Percentiles rank a stretch among this genome's conserved stretches.
phyloP scores from a whole-genome alignment of 1,140 invertebrate genomes.

The Sinonovacula constricta region DNA sequence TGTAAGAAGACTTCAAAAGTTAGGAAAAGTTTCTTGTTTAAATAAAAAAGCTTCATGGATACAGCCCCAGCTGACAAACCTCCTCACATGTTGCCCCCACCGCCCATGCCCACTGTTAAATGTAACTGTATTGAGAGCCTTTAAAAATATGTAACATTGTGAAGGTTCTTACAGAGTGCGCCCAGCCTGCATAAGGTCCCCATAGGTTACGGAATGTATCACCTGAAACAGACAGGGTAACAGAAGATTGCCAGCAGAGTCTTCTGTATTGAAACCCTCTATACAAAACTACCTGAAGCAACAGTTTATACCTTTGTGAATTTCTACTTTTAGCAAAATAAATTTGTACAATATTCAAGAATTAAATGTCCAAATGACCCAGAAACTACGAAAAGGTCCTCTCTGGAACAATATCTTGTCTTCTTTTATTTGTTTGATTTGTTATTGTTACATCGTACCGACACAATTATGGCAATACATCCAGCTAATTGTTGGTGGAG shows the following conservation, averaged over 20 bases:
- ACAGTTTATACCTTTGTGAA: not conserved
- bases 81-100: too few relatives aligned
- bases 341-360: not conserved
- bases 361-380: not conserved
- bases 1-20: not conserved
- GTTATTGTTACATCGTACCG: too few relatives aligned
- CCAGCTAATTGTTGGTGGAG: too few relatives aligned
- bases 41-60: not conserved
- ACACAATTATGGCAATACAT: too few relatives aligned
- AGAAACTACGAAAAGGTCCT: not conserved
- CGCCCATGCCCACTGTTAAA: too few relatives aligned
- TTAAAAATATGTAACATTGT: not conserved
- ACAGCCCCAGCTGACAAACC: too few relatives aligned
- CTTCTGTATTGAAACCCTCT: not conserved
- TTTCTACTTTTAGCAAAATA: not conserved
- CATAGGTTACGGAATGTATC: conserved; percentile 89
- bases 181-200: conserved; percentile 95
- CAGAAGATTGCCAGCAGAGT: not conserved
- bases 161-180: conserved; percentile 87
- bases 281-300: not conserved
- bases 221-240: conserved; percentile 78
- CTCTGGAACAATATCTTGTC: too few relatives aligned
- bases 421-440: too few relatives aligned
- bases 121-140: too few relatives aligned
- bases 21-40: not conserved